Conservation (phyloP, 2,888 invertebrate genomes). For the Drosophila prolongata region DNA sequence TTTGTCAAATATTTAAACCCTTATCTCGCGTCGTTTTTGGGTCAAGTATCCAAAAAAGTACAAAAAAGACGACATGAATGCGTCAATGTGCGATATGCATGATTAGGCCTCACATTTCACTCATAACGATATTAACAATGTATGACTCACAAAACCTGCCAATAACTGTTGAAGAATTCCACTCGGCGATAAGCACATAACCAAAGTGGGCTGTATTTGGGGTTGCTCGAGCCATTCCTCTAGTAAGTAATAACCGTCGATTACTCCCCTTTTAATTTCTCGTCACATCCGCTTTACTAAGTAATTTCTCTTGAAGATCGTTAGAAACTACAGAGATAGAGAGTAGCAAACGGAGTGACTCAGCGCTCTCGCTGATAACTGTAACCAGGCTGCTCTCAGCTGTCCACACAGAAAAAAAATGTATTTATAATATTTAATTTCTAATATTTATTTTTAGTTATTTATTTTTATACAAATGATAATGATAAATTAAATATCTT, state of each 20-base stretch:
- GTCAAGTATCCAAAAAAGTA: conserved; percentile 16
- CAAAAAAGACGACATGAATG: not conserved
- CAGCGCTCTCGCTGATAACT: conserved; percentile 36
- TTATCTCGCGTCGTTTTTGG: conserved; percentile 23
- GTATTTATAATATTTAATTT: too few relatives aligned
- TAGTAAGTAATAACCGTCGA: conserved; percentile 2
- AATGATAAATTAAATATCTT: too few relatives aligned
- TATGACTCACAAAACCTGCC: conserved; percentile 30
- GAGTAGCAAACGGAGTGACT: conserved; percentile 24
- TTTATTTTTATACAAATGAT: too few relatives aligned
- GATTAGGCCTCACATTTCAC: conserved; percentile 40
- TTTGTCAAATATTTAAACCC: conserved; percentile 18
- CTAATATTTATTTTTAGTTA: too few relatives aligned
- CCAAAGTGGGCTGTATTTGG: conserved; percentile 12
- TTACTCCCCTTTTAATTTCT: conserved; percentile 9
- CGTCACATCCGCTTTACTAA: conserved; percentile 12
- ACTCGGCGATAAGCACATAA: conserved; percentile 40
- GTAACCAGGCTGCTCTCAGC: conserved; percentile 32
- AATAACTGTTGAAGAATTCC: conserved; percentile 34
- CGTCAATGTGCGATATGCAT: conserved; percentile 28
- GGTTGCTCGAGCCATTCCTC: not conserved
- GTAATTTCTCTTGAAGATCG: conserved; percentile 32
- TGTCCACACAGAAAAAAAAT: conserved; percentile 2
- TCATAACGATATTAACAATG: conserved; percentile 26
- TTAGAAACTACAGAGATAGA: conserved; percentile 12